Evolutionary conservation across 2,888 invertebrate genomes (phyloP).

Genomic region (Odontomyia ornata): DNA sequence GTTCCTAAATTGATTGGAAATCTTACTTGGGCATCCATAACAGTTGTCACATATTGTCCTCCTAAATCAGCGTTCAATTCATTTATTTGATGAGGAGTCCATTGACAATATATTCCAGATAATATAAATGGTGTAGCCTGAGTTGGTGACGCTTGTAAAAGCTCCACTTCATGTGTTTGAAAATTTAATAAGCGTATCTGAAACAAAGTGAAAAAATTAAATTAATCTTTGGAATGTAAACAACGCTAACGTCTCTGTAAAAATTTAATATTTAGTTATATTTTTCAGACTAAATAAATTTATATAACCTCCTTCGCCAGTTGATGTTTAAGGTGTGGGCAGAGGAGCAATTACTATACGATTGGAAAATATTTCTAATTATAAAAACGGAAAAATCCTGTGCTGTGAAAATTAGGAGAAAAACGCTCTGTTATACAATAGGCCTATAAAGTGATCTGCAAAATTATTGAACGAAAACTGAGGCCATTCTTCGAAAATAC

Average conservation of each 20-base stretch:
- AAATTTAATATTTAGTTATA: background rate
- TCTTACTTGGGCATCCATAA: slow-evolving; percentile 56
- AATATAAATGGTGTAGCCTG: slow-evolving; percentile 45
- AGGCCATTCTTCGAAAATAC: too few relatives aligned
- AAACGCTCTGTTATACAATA: too few relatives aligned
- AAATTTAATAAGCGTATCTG: slow-evolving; percentile 44
- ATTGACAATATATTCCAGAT: slow-evolving; percentile 45
- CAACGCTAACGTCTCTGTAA: too few relatives aligned
- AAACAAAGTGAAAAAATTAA: too few relatives aligned
- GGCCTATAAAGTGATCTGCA: too few relatives aligned
- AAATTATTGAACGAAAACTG: too few relatives aligned
- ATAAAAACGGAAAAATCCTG: too few relatives aligned
- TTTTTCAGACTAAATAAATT: background rate
- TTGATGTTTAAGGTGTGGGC: background rate
- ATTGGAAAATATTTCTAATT: background rate
- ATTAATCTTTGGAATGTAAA: too few relatives aligned
- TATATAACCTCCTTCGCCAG: background rate
- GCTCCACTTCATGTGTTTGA: slow-evolving; percentile 35
- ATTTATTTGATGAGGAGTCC: slow-evolving; percentile 45
- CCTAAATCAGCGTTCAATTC: slow-evolving; percentile 39
- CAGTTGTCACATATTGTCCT: slow-evolving; percentile 49
- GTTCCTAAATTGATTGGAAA: too few relatives aligned
- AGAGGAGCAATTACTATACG: background rate
- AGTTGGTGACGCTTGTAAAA: slow-evolving; percentile 24
- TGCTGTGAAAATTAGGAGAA: too few relatives aligned